A percentile compares a stretch with the other conserved stretches of the same genome.
Evolutionary conservation across 2,888 invertebrate species (phyloP).

Genomic region (Nomada hirtipes): DNA sequence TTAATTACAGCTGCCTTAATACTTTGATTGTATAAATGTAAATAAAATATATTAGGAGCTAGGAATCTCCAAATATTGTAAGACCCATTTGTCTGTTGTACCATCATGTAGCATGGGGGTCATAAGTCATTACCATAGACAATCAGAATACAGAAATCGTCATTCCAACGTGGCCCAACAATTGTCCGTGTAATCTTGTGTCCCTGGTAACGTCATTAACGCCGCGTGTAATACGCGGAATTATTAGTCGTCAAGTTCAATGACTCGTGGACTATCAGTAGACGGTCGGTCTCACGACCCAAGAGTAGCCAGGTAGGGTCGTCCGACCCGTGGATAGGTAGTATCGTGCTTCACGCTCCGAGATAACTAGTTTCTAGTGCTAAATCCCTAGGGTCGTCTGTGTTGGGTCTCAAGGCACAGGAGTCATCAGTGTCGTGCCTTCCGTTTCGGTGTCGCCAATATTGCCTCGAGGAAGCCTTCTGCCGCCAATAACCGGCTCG

Average conservation of each 20-base stretch:
- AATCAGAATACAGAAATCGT: not conserved
- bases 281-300: not conserved
- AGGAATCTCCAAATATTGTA: no score
- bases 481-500: constrained; percentile 2
- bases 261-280: constrained; percentile 1
- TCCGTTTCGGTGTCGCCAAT: constrained; percentile 20
- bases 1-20: no score
- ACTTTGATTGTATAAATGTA: no score
- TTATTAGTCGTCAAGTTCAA: not conserved
- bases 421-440: constrained; percentile 34
- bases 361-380: constrained; percentile 43
- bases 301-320: not conserved
- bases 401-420: constrained; percentile 35
- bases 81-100: no score
- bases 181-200: no score
- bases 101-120: not conserved
- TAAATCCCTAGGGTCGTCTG: constrained; percentile 36
- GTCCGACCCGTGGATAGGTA: not conserved
- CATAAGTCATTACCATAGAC: no score
- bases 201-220: not conserved
- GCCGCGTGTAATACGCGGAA: not conserved
- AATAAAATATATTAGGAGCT: no score
- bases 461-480: constrained; percentile 29
- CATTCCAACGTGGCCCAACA: not conserved
- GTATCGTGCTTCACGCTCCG: constrained; percentile 15